Percentiles rank a stretch among this genome's conserved stretches.
These are phyloP conservation scores for Anthopleura xanthogrammica DNA, from an alignment of 92 coral and sea anemone species.

Conservation along the genomic window DNA sequence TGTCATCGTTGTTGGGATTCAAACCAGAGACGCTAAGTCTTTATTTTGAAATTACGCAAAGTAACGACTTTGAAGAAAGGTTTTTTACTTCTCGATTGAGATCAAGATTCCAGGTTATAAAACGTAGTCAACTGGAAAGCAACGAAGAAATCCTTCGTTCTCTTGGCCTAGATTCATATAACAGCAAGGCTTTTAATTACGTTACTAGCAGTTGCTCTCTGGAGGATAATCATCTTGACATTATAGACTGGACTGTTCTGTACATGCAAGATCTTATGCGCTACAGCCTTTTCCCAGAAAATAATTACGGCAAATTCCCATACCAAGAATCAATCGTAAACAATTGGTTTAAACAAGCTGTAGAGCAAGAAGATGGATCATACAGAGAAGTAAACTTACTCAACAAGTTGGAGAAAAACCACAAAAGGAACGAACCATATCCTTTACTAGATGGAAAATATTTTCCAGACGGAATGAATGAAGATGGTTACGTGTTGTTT, in stretches of 20 bases:
- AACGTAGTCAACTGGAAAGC: neutral
- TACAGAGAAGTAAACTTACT: neutral
- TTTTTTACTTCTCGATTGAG: neutral
- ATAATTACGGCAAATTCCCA: neutral
- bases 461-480: slow-evolving; percentile 7
- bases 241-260: slow-evolving; percentile 12
- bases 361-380: neutral
- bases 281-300: neutral
- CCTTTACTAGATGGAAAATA: neutral
- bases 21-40: neutral
- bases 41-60: neutral
- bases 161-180: neutral
- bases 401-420: neutral
- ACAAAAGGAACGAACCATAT: neutral
- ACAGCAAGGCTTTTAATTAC: neutral
- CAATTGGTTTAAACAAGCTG: neutral
- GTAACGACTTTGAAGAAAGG: neutral
- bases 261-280: slow-evolving; percentile 3
- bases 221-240: slow-evolving; percentile 10
- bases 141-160: neutral
- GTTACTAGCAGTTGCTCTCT: neutral
- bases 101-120: neutral
- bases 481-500: neutral
- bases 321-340: slow-evolving; percentile 12
- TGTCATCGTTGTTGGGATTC: neutral